Evolutionary conservation across 2,888 invertebrate species (phyloP).

Genomic region (Tiliacea aurago): DNA sequence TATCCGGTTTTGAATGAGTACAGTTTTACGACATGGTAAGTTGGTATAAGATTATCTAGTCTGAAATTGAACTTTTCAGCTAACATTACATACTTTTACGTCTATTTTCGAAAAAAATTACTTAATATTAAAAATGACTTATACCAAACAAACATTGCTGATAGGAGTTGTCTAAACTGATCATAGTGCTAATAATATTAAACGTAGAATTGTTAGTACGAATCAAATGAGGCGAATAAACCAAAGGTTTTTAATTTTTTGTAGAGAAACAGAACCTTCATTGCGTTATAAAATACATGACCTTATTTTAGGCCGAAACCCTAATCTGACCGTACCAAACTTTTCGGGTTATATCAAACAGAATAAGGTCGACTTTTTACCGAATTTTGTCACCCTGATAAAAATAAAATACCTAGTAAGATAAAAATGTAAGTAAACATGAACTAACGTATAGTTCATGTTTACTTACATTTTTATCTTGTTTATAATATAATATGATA

Average conservation of each 20-base stretch:
- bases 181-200: background rate
- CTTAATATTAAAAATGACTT: no score
- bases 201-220: background rate
- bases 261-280: background rate
- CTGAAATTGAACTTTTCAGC: no score
- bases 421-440: slow-evolving; percentile 18
- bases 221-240: background rate
- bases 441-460: slow-evolving; percentile 17
- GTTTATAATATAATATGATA: slow-evolving; percentile 2
- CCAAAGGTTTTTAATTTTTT: background rate
- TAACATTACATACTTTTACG: no score
- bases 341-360: slow-evolving; percentile 30
- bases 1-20: slow-evolving; percentile 21
- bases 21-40: background rate
- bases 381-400: slow-evolving; percentile 1
- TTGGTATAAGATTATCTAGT: background rate
- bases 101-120: no score
- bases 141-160: no score
- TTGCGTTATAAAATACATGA: slow-evolving; percentile 21
- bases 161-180: no score
- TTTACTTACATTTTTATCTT: slow-evolving; percentile 46
- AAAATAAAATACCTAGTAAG: background rate
- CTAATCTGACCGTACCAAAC: slow-evolving; percentile 23
- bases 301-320: slow-evolving; percentile 22
- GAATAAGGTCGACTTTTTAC: slow-evolving; percentile 26